These are phyloP conservation scores for Cryptoblepharus egeriae DNA, from an alignment of 2,797 vertebrate species.

Conservation along the genomic window DNA sequence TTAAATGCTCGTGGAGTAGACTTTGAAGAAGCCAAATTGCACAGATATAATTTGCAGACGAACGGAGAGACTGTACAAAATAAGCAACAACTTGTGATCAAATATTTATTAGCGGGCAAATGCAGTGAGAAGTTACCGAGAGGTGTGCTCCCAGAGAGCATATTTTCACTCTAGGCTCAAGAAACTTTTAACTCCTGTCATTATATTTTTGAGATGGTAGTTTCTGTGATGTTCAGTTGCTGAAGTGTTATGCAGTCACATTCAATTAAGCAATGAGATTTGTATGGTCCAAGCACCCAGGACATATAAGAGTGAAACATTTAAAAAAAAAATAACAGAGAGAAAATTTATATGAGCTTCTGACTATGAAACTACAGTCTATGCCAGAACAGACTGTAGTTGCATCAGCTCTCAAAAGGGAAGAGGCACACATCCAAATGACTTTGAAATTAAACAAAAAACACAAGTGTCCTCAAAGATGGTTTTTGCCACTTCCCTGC, in stretches of 20 bases:
- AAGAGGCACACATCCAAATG: neutral
- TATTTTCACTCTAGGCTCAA: constrained; percentile 44
- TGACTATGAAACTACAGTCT: constrained; percentile 4
- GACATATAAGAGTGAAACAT: neutral
- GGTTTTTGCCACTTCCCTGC: neutral
- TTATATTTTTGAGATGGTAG: constrained; percentile 31
- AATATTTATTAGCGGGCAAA: constrained; percentile 45
- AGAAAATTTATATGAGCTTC: neutral
- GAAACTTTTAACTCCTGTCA: constrained; percentile 8
- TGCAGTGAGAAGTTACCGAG: neutral
- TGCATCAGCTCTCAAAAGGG: neutral
- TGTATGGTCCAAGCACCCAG: neutral
- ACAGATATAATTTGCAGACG: constrained; percentile 30
- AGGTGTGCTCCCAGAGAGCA: constrained; percentile 5
- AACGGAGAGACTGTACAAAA: neutral
- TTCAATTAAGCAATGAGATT: constrained; percentile 23
- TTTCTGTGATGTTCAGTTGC: constrained; percentile 10
- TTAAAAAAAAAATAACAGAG: neutral
- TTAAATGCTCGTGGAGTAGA: neutral
- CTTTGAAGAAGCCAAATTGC: constrained; percentile 19
- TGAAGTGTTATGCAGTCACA: constrained; percentile 25
- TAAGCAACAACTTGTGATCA: constrained; percentile 30
- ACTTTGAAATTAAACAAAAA: constrained; percentile 2
- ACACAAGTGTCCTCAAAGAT: neutral
- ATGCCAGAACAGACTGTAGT: neutral